A percentile compares a stretch with the other conserved stretches of the same genome.
Conservation (phyloP, 2,888 invertebrate species). For the Phortica okadai region DNA sequence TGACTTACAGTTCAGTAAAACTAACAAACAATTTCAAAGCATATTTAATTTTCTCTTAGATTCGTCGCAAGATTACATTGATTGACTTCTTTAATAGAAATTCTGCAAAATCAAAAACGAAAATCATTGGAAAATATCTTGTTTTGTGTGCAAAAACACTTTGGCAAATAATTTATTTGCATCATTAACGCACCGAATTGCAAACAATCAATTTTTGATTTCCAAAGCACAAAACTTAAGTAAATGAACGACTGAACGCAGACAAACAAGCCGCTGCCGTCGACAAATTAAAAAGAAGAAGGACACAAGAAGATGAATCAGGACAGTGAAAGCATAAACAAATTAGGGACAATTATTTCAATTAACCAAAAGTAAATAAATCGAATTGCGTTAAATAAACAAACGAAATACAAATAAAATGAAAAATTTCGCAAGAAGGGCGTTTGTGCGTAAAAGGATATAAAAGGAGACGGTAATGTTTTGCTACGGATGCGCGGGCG, state of each 20-base stretch:
- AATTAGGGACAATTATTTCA: constrained; percentile 70
- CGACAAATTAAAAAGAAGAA: neutral
- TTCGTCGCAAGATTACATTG: neutral
- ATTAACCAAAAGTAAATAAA: constrained; percentile 70
- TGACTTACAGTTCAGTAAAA: neutral
- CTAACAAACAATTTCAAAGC: neutral
- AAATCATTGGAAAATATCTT: neutral
- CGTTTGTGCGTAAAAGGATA: neutral
- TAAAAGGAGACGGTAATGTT: neutral
- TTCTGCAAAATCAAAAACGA: neutral
- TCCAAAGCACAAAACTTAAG: constrained; percentile 25
- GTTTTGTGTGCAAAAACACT: neutral
- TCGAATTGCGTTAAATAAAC: constrained; percentile 64
- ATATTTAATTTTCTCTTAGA: neutral
- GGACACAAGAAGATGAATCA: neutral
- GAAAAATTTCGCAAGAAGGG: neutral
- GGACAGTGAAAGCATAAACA: constrained; percentile 64
- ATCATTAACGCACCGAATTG: constrained; percentile 64
- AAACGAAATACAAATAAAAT: constrained; percentile 60
- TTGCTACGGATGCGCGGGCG: neutral
- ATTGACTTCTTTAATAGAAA: neutral
- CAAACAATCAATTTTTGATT: constrained; percentile 65
- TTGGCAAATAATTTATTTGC: constrained; percentile 63
- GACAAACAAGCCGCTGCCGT: neutral
- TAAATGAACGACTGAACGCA: constrained; percentile 15